Evolutionary conservation across 2,113 vertebrate species (phyloP), one percentile per base, ranked within the genome.

Genomic region (Plotosus lineatus): DNA sequence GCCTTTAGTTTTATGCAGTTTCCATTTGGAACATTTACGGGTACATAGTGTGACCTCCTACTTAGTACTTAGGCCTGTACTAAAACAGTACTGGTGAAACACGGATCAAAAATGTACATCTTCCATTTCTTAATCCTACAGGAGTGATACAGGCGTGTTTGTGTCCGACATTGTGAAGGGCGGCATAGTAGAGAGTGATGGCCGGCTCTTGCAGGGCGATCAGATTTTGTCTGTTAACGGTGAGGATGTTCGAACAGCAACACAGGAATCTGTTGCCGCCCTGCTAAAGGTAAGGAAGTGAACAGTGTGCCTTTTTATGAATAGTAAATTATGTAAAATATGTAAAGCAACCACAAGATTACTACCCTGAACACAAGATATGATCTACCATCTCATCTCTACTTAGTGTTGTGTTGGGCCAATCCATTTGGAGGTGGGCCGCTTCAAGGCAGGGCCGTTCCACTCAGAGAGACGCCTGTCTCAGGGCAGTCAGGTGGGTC

Each of bases 131-230:
- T 60, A 3, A 19, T 56, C 48, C 9, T 77, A 15, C 90, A 99
- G 98, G 91, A 98, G 94, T 33, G 97, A 97, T 85, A 95, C 95
- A 0, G 98, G 98, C 1, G 97, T 99, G 10, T 99, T 99, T 86
- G 96, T 99, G 78, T 99, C 98, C 0, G 98, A 99, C 53, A 96
- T 99, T 0, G 96, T 99, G 79, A 97, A 95, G 91, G 97, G 97
- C 76, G 97, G 97, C 55, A 92, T 96, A 83, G 96, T 94, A 82
- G 96, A 98, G 73, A 77, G 88, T 0, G 96, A 98, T 33, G 96
- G 95, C 2, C 94, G 92, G 3, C 87, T 99, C 84, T 94, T 94
- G 93, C 97, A 96, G 85, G 98, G 98, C 55, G 98, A 99, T 88
- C 98, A 99, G 91, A 97, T 99, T 89, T 11, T 99, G 71, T 92